Percentiles rank a stretch among this genome's conserved stretches.
Conservation (phyloP, 2,888 invertebrate genomes). For the Sthenelais limicola region DNA sequence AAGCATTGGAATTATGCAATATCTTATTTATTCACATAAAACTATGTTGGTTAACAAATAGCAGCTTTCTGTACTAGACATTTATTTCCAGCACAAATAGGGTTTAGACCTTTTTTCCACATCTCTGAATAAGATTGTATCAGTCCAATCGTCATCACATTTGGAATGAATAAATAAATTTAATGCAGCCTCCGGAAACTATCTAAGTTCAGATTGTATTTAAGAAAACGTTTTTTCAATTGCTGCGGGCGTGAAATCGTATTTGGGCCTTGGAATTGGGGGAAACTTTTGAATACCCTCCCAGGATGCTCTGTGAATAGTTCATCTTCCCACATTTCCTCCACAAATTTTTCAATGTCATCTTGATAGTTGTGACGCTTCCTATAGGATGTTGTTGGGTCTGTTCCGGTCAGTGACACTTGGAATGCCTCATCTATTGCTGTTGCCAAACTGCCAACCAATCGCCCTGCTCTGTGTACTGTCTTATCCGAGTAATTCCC, state of each 20-base stretch:
- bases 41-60: no score
- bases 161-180: no score
- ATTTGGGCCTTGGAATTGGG: not conserved
- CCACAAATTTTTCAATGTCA: conserved; percentile 4
- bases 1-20: no score
- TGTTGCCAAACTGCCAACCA: conserved; percentile 12
- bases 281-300: not conserved
- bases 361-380: not conserved
- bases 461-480: conserved; percentile 7
- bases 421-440: not conserved
- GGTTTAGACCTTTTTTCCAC: no score
- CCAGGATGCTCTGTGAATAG: conserved; percentile 2
- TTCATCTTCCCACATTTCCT: not conserved
- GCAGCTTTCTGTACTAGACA: no score
- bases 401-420: not conserved
- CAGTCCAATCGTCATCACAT: no score
- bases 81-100: no score
- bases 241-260: not conserved
- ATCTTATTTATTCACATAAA: no score
- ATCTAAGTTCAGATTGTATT: not conserved
- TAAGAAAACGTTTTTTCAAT: not conserved
- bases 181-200: no score
- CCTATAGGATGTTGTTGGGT: not conserved
- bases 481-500: not conserved
- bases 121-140: no score